A percentile compares a stretch with the other conserved stretches of the same genome.
These are phyloP conservation scores for Poecilia latipinna DNA, from an alignment of 2,113 vertebrate species.

Conservation along the genomic window DNA sequence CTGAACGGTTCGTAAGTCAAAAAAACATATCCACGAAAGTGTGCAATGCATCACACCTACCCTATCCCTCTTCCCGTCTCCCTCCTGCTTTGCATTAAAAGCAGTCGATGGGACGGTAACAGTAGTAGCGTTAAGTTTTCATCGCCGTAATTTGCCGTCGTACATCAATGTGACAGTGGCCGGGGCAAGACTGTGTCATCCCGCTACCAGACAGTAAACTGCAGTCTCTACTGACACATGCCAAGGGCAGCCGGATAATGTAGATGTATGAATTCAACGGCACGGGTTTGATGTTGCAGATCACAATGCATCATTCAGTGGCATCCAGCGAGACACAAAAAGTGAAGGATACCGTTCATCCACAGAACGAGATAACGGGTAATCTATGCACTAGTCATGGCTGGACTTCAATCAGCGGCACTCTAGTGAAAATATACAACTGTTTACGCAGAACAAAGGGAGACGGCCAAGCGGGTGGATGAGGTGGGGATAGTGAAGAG, in stretches of 20 bases:
- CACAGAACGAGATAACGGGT: slow-evolving; percentile 56
- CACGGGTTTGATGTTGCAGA: slow-evolving; percentile 61
- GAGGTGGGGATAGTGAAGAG: slow-evolving; percentile 30
- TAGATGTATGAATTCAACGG: slow-evolving; percentile 74
- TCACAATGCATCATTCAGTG: slow-evolving; percentile 67
- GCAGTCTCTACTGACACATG: slow-evolving; percentile 49
- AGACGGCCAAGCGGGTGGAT: slow-evolving; percentile 22
- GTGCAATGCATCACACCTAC: slow-evolving; percentile 22
- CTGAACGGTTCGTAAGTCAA: slow-evolving; percentile 43
- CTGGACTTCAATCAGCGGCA: slow-evolving; percentile 61
- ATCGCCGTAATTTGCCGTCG: slow-evolving; percentile 63
- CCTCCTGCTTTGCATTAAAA: slow-evolving; percentile 60
- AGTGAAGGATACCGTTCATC: slow-evolving; percentile 54
- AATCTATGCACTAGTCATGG: slow-evolving; percentile 60
- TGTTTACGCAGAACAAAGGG: slow-evolving; percentile 63
- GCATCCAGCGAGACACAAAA: slow-evolving; percentile 32
- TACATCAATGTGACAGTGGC: slow-evolving; percentile 68
- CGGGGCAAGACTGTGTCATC: slow-evolving; percentile 46
- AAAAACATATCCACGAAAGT: slow-evolving; percentile 50
- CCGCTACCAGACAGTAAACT: slow-evolving; percentile 38
- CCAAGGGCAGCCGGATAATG: slow-evolving; percentile 70
- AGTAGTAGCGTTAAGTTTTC: slow-evolving; percentile 66
- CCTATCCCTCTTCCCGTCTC: slow-evolving; percentile 19
- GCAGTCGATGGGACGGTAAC: slow-evolving; percentile 60
- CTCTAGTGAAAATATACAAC: slow-evolving; percentile 53